A percentile compares a stretch with the other conserved stretches of the same genome.
Evolutionary conservation across 1,140 invertebrate species (phyloP).

Genomic region (Drosophila parabipectinata): DNA sequence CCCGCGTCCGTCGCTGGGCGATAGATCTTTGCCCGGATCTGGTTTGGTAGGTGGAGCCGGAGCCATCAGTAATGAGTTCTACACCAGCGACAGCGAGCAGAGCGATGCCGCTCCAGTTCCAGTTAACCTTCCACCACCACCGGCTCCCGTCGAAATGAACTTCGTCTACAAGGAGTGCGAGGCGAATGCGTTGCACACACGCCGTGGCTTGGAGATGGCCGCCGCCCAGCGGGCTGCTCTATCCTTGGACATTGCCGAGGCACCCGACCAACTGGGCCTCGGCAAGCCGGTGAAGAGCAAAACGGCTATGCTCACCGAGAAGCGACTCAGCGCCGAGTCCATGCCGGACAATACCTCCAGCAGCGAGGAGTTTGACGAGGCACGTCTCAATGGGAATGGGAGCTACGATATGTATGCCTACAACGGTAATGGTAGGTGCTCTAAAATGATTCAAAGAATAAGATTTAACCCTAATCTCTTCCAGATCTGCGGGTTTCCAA

Average conservation of each 20-base stretch:
- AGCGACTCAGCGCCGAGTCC: conserved; percentile 69
- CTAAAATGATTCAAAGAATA: not conserved
- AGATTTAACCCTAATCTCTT: not conserved
- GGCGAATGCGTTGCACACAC: conserved; percentile 43
- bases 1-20: conserved; percentile 54
- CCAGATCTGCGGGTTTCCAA: conserved; percentile 66
- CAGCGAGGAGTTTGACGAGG: conserved; percentile 72
- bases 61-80: conserved; percentile 72
- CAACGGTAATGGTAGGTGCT: conserved; percentile 84
- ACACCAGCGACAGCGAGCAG: conserved; percentile 66
- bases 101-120: conserved; percentile 55
- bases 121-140: conserved; percentile 24
- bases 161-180: conserved; percentile 71
- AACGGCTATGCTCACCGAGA: conserved; percentile 70
- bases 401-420: conserved; percentile 62
- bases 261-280: conserved; percentile 47
- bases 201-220: conserved; percentile 66
- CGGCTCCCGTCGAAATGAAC: conserved; percentile 47
- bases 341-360: conserved; percentile 76
- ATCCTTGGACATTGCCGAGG: conserved; percentile 69
- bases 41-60: conserved; percentile 31
- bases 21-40: conserved; percentile 2
- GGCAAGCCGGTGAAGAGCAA: conserved; percentile 59
- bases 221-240: conserved; percentile 59
- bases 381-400: conserved; percentile 62